Conservation (phyloP, 2,113 vertebrate species). For the Rostratula benghalensis region DNA sequence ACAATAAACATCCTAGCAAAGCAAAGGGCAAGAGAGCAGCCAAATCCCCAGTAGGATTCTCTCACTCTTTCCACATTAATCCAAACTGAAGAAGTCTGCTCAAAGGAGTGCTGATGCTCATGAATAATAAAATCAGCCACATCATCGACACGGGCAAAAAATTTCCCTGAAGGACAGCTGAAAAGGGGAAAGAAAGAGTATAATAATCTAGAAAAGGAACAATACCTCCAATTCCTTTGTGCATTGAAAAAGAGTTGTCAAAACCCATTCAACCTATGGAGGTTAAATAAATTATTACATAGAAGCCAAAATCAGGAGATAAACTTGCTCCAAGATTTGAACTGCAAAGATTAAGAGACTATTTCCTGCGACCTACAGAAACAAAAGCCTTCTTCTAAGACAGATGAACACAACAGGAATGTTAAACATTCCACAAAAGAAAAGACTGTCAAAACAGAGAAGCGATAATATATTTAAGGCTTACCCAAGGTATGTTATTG, state of each 20-base stretch:
- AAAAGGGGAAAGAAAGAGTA: not conserved
- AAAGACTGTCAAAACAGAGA: not conserved
- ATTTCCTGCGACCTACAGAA: not conserved
- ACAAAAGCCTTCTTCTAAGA: not conserved
- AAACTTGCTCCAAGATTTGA: not conserved
- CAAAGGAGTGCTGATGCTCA: constrained; percentile 37
- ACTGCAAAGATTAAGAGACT: not conserved
- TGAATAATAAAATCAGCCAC: constrained; percentile 55
- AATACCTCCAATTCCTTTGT: not conserved
- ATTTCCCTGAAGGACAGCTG: constrained; percentile 35
- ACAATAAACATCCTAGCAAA: constrained; percentile 18
- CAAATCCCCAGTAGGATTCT: not conserved
- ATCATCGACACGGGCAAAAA: not conserved
- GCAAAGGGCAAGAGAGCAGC: constrained; percentile 12
- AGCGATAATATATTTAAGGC: not conserved
- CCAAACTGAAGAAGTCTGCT: not conserved
- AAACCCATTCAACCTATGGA: not conserved
- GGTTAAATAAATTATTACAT: not conserved
- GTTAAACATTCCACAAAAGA: not conserved
- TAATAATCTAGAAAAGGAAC: not conserved
- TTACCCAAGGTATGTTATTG: not conserved
- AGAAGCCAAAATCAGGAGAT: not conserved
- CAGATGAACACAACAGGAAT: not conserved
- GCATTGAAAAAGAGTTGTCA: not conserved
- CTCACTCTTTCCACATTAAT: constrained; percentile 11